Evolutionary conservation across 2,888 invertebrate species (phyloP).

Genomic region (Microdon myrmicae): DNA sequence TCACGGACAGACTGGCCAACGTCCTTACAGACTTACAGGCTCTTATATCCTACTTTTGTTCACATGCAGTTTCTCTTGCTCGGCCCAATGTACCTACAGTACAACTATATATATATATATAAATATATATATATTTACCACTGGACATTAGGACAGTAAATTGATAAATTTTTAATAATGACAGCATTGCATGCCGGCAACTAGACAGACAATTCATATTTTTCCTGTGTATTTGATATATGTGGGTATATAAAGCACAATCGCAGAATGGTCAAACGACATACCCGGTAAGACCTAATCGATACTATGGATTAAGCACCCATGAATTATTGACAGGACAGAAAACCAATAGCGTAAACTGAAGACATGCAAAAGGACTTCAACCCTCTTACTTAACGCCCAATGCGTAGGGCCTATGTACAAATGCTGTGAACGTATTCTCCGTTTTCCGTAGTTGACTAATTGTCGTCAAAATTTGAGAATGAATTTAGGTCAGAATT

Average conservation of each 20-base stretch:
- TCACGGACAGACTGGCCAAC: too few species aligned
- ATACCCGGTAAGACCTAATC: conserved; percentile 31
- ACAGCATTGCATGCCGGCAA: conserved; percentile 54
- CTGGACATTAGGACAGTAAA: too few species aligned
- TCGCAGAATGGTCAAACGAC: conserved; percentile 41
- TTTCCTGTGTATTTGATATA: conserved; percentile 15
- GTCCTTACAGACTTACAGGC: too few species aligned
- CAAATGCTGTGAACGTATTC: too few species aligned
- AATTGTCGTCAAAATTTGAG: too few species aligned
- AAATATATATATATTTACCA: too few species aligned
- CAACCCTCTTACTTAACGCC: conserved; percentile 14
- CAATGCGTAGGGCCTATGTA: background rate
- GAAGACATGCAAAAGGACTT: conserved; percentile 23
- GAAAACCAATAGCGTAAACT: conserved; percentile 34
- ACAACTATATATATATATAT: too few species aligned
- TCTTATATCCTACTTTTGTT: too few species aligned
- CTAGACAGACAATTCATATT: conserved; percentile 39
- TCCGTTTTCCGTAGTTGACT: too few species aligned
- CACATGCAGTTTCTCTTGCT: too few species aligned
- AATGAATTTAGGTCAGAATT: too few species aligned
- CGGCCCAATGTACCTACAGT: too few species aligned
- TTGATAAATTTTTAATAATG: conserved; percentile 55
- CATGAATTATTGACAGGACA: conserved; percentile 35
- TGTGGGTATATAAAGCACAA: conserved; percentile 28
- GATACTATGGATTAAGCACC: conserved; percentile 38